phyloP scores from a whole-genome alignment of 2,797 vertebrate species.

The Trachops cirrhosus region DNA sequence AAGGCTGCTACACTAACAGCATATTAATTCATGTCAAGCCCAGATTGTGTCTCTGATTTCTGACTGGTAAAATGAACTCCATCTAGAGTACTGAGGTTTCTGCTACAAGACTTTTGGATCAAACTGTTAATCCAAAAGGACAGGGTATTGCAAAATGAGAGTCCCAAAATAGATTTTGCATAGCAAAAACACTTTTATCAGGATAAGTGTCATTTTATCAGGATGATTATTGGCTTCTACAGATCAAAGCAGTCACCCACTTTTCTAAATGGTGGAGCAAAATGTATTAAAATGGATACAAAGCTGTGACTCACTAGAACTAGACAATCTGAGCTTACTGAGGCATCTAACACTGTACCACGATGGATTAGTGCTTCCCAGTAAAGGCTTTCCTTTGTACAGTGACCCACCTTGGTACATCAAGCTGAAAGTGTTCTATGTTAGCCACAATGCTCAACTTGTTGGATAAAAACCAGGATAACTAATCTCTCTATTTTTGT shows the following conservation, averaged over 20 bases:
- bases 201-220: constrained; percentile 61
- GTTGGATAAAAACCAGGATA: background rate
- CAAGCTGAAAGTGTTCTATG: constrained; percentile 15
- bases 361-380: constrained; percentile 18
- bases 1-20: constrained; percentile 61
- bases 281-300: constrained; percentile 64
- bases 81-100: constrained; percentile 50
- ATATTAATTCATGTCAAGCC: constrained; percentile 69
- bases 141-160: constrained; percentile 48
- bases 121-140: constrained; percentile 55
- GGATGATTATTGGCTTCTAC: constrained; percentile 61
- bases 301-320: constrained; percentile 38
- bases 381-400: constrained; percentile 42
- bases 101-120: constrained; percentile 38
- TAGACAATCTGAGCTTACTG: constrained; percentile 44
- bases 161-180: constrained; percentile 52
- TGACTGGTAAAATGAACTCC: constrained; percentile 65
- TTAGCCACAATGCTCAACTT: background rate
- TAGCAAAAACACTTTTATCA: constrained; percentile 57
- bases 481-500: background rate
- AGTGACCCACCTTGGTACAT: background rate
- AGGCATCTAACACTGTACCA: constrained; percentile 46
- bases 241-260: constrained; percentile 63
- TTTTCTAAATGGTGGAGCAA: constrained; percentile 59
- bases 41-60: constrained; percentile 48